A percentile compares a stretch with the other conserved stretches of the same genome.
phyloP scores from a whole-genome alignment of 2,113 vertebrate species.

The Promerops cafer region DNA sequence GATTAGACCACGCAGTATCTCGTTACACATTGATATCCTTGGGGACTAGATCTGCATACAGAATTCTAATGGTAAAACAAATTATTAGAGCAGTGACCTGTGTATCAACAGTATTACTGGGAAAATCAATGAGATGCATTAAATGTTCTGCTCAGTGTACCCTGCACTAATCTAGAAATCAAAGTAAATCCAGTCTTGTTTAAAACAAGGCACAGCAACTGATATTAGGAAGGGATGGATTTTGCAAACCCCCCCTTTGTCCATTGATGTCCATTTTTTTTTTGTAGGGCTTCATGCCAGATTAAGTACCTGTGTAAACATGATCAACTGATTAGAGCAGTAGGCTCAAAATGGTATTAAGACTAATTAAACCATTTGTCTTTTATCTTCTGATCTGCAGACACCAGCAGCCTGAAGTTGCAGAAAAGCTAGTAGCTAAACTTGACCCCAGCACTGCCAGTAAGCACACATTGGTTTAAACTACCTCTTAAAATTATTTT shows the following conservation, averaged over 20 bases:
- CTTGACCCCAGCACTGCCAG: not conserved
- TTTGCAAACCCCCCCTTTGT: not conserved
- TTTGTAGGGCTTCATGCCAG: not conserved
- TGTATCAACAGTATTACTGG: not conserved
- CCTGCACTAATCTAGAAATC: conserved; percentile 9
- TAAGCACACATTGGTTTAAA: not conserved
- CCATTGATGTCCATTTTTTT: not conserved
- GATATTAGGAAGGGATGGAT: not conserved
- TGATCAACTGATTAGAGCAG: not conserved
- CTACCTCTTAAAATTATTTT: not conserved
- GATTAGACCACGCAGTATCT: conserved; percentile 14
- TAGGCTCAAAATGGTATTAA: not conserved
- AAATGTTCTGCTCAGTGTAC: conserved; percentile 10
- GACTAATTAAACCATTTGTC: not conserved
- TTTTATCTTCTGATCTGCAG: not conserved
- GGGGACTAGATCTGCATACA: not conserved
- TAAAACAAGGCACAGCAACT: not conserved
- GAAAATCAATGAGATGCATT: conserved; percentile 26
- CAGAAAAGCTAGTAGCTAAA: not conserved
- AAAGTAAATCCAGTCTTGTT: conserved; percentile 7
- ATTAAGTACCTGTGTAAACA: not conserved
- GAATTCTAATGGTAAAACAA: conserved; percentile 36
- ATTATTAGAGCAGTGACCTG: conserved; percentile 1
- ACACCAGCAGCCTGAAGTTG: not conserved
- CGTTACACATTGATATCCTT: not conserved